These are phyloP conservation scores for Ophioninae sp. DNA, from an alignment of 2,888 invertebrate species.

Conservation along the genomic window DNA sequence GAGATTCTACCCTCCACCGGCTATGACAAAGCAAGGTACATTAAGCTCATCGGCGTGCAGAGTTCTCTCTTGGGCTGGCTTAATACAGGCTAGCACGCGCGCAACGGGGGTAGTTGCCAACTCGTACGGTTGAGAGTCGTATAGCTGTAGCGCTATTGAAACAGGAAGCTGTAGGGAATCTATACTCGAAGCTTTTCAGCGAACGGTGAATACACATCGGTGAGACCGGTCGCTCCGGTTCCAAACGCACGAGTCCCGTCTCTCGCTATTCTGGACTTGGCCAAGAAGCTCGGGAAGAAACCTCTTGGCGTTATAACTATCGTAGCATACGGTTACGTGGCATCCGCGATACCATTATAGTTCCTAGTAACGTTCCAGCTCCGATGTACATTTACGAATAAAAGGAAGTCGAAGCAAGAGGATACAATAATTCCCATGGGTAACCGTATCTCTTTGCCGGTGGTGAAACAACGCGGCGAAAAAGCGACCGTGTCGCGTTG, in stretches of 20 bases:
- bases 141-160: conserved; percentile 19
- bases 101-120: conserved; percentile 63
- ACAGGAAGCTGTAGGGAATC: conserved; percentile 62
- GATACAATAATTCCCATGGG: conserved; percentile 75
- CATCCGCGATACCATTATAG: conserved; percentile 16
- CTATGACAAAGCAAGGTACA: conserved; percentile 78
- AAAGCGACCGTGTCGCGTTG: conserved; percentile 75
- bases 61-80: conserved; percentile 73
- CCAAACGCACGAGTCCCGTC: conserved; percentile 53
- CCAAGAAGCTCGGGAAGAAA: conserved; percentile 59
- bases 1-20: conserved; percentile 48
- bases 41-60: conserved; percentile 79
- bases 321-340: conserved; percentile 16
- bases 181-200: conserved; percentile 61
- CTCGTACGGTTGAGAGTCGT: conserved; percentile 41
- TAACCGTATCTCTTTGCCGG: conserved; percentile 76
- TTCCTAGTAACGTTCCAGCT: conserved; percentile 31
- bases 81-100: conserved; percentile 71
- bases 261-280: conserved; percentile 19
- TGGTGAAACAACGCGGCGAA: conserved; percentile 74
- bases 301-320: conserved; percentile 33
- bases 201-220: conserved; percentile 54
- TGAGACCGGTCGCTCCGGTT: conserved; percentile 53
- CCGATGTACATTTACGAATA: conserved; percentile 42
- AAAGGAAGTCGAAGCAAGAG: conserved; percentile 41